phyloP scores from a whole-genome alignment of 2,888 invertebrate species.

The Neoaliturus tenellus region DNA sequence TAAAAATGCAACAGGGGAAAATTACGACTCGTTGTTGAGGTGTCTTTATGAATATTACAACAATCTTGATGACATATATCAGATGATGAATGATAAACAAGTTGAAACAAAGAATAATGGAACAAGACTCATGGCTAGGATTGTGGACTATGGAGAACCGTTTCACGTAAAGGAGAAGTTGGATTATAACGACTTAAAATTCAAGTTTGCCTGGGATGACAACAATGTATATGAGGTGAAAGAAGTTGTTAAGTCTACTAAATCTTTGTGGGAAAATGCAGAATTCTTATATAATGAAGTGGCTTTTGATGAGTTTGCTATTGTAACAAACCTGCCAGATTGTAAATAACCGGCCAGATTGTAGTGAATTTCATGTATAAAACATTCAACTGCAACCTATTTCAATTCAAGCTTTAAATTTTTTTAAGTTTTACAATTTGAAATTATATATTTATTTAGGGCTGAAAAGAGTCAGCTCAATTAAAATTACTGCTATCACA shows the following conservation, averaged over 20 bases:
- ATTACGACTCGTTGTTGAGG: not conserved
- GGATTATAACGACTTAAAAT: not conserved
- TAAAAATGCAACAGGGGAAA: not conserved
- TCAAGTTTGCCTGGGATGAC: conserved; percentile 33
- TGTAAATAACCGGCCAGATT: no score
- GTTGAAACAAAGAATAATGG: not conserved
- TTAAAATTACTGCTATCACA: no score
- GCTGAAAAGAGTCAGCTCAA: no score
- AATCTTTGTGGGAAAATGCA: not conserved
- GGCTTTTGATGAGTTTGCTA: conserved; percentile 18
- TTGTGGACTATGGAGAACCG: conserved; percentile 5
- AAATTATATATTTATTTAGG: no score
- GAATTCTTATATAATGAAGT: conserved; percentile 30
- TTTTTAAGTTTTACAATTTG: no score
- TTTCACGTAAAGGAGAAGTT: not conserved
- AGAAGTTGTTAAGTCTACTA: not conserved
- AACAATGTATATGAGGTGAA: conserved; percentile 1
- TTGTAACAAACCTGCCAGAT: not conserved
- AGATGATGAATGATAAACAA: not conserved
- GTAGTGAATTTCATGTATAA: no score
- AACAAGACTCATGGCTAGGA: not conserved
- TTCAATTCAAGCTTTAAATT: no score
- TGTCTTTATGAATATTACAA: conserved; percentile 41
- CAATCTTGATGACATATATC: conserved; percentile 29
- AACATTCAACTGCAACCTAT: no score